Evolutionary conservation across 2,113 vertebrate species (phyloP), one percentile per base, ranked within the genome.

Genomic region (Dipodomys spectabilis): DNA sequence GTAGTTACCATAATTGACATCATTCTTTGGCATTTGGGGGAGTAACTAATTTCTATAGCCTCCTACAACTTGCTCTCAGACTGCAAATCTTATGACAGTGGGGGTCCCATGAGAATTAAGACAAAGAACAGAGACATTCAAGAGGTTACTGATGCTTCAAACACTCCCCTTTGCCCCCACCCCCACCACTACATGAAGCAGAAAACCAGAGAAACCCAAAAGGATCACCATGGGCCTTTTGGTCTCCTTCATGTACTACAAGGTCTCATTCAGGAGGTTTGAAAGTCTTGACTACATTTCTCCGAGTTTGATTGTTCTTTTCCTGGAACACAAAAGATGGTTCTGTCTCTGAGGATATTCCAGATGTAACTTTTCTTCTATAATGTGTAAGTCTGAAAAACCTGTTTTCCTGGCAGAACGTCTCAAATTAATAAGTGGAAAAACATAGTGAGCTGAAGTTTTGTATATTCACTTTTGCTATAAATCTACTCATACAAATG

Each of bases 301-400:
- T 74, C 27, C 27, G 28, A 89, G 28, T 16, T n/a, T 18, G 23
- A 39, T 27, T 86, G 71, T 78, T 68, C 71, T 86, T 77, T 74
- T 32, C 88, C 62, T 67, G 1, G 85, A 86, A 83, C 45, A 90
- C 68, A 91, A 89, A 94, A 57, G 35, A 93, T 68, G 45, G 93
- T n/a, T 79, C 9, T 64, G 3, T 53, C 69, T 95, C 67, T 79
- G 19, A 88, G 65, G 57, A 79, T 49, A 35, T 30, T 86, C 7
- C 65, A 92, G 67, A 91, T 86, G 88, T 82, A 71, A 75, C 60
- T 93, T 78, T 65, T 45, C 90, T 44, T 83, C 39, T 86, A 4
- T 27, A 83, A 82, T 72, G 49, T 68, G 62, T 45, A 72, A 25
- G 1, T 28, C 19, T 82, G 44, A 49, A 95, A 86, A 91, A 11